Conservation (phyloP, 2,113 vertebrate species). For the Hippocampus guttulatus region DNA sequence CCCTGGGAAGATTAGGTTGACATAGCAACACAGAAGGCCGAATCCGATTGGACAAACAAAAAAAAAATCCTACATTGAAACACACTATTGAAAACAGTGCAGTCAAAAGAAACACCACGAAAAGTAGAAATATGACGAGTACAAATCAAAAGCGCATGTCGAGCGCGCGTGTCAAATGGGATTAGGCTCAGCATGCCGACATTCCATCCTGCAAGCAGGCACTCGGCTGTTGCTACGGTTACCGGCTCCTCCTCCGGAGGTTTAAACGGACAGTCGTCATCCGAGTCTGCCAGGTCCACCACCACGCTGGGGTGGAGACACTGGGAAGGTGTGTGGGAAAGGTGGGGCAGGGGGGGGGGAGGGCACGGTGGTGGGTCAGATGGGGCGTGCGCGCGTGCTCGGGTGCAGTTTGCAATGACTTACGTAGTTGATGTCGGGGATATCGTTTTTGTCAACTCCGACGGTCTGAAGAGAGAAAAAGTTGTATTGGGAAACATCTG, state of each 20-base stretch:
- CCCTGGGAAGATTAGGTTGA: background rate
- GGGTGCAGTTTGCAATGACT: constrained; percentile 49
- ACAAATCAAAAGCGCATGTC: background rate
- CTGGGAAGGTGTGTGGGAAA: constrained; percentile 41
- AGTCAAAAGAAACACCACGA: background rate
- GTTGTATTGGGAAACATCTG: too few relatives aligned
- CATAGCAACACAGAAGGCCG: background rate
- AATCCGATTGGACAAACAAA: background rate
- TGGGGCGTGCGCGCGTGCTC: constrained; percentile 20
- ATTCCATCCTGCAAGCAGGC: constrained; percentile 61
- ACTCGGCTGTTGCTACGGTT: constrained; percentile 62
- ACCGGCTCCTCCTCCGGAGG: constrained; percentile 69
- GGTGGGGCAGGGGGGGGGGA: constrained; percentile 4
- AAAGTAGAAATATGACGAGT: background rate
- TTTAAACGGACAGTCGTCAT: constrained; percentile 76
- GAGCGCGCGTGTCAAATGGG: constrained; percentile 13
- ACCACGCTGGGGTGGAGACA: constrained; percentile 76
- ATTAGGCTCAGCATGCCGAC: constrained; percentile 38
- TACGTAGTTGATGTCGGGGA: constrained; percentile 98
- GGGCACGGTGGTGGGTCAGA: constrained; percentile 41
- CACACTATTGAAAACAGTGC: too few relatives aligned
- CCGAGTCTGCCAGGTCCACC: constrained; percentile 75
- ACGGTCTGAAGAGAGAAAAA: constrained; percentile 79
- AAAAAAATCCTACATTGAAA: background rate
- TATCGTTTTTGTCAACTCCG: constrained; percentile 98